Base-by-base conservation (phyloP, 2,797 vertebrate species). In the Anguilla marmorata region DNA sequence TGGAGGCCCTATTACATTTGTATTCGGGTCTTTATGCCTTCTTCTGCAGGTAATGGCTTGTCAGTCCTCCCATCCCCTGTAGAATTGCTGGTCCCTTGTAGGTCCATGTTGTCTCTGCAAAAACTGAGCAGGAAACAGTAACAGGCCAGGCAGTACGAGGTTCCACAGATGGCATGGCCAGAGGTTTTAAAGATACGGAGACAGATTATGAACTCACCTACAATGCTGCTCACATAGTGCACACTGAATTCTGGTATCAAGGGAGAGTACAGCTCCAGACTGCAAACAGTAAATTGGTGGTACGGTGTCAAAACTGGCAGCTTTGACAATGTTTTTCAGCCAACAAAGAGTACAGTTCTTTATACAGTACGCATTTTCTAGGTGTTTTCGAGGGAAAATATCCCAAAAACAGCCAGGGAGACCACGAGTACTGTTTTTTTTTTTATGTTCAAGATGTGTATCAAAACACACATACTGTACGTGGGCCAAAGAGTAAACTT, bases 1-100 rank as follows among this genome's bases (percentile, higher is more conserved):
- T 50, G 72, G 83, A 88, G 45, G 37, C 33, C 21, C 56, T 52
- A 74, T 85, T 33, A 58, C 76, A 85, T 74, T 74, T 4, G 79
- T 87, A n/a, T 85, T 41, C 45, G 24, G 84, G 19, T 80, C 76
- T 24, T 80, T n/a, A 50, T 76, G 14, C 12, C 74, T 41, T 33
- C 14, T n/a, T 12, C 19, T 9, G n/a, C 21, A 9, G 21, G 21
- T 45, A 82, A n/a, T 4, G 21, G 76, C 16, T 48, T 80, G 3
- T n/a, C 14, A 45, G 24, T 27, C n/a, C 9, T 27, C 19, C 33
- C 37, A 21, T 79, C 45, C n/a, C 14, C 37, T 41, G 9, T 69
- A 11, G 24, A 69, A 9, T 79, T 79, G 33, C 7, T 21, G 74
- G 74, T 48, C 45, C 79, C 79, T 45, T 48, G 8, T 7, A 50